Conservation (phyloP, 2,113 vertebrate genomes). For the Bubalus kerabau region DNA sequence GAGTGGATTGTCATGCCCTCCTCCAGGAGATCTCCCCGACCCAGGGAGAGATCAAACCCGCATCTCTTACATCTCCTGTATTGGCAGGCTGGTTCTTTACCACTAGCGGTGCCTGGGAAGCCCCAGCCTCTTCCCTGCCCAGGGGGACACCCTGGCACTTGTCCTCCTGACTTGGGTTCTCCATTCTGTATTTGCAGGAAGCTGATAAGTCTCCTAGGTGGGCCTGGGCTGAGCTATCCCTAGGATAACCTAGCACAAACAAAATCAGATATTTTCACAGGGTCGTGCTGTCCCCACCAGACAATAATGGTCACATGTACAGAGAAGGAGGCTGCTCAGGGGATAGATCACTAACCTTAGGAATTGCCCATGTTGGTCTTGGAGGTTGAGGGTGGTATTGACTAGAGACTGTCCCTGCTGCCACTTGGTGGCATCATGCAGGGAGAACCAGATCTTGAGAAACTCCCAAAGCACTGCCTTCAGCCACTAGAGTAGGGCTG, state of each 20-base stretch:
- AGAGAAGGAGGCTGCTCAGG: neutral
- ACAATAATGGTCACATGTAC: neutral
- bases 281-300: neutral
- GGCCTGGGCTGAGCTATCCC: neutral
- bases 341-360: neutral
- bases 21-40: neutral
- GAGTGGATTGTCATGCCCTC: neutral
- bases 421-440: neutral
- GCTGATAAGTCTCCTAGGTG: neutral
- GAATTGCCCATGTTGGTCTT: neutral
- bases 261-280: neutral
- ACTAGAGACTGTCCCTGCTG: neutral
- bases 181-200: neutral
- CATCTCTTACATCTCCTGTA: neutral
- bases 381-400: neutral
- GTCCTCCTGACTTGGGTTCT: neutral
- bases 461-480: neutral
- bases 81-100: neutral
- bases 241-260: neutral
- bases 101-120: neutral
- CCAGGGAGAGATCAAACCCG: neutral
- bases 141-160: neutral
- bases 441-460: neutral
- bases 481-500: neutral
- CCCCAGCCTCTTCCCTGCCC: neutral